These are phyloP conservation scores for Trichomalopsis sarcophagae DNA, from an alignment of 1,140 invertebrate genomes.

Conservation along the genomic window DNA sequence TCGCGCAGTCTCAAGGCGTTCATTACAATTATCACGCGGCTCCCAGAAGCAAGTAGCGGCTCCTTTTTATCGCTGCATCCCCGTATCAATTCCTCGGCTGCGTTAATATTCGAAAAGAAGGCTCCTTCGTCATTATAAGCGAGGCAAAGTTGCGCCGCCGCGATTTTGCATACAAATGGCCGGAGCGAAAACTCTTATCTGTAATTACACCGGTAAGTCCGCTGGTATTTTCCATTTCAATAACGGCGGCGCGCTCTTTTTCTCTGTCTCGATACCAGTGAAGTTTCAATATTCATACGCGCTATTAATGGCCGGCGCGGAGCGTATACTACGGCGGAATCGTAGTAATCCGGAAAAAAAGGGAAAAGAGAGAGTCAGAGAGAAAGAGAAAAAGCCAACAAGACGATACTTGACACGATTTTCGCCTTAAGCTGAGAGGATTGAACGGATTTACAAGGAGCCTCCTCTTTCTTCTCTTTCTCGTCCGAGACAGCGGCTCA, in stretches of 20 bases:
- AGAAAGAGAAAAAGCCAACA: constrained; percentile 44
- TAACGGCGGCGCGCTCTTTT: not conserved
- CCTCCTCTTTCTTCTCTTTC: not conserved
- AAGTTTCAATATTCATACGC: not conserved
- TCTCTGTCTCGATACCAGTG: not conserved
- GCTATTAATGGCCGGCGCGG: not conserved
- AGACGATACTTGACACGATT: constrained; percentile 52
- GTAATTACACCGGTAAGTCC: constrained; percentile 29
- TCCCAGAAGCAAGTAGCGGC: constrained; percentile 61
- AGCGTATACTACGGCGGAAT: not conserved
- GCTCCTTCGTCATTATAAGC: constrained; percentile 21
- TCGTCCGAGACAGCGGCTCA: not conserved
- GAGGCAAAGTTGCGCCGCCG: not conserved
- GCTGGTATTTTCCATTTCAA: not conserved
- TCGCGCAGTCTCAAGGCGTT: constrained; percentile 71
- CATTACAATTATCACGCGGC: constrained; percentile 74
- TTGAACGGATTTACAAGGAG: constrained; percentile 48
- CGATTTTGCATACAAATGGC: constrained; percentile 41
- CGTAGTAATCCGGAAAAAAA: not conserved
- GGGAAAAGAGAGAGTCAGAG: not conserved
- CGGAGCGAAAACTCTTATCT: not conserved
- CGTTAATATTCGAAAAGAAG: constrained; percentile 43
- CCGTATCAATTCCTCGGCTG: constrained; percentile 36
- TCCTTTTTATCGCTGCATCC: not conserved
- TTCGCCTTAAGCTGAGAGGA: constrained; percentile 41